phyloP scores from a whole-genome alignment of 1,140 invertebrate species.

The Penaeus japonicus region DNA sequence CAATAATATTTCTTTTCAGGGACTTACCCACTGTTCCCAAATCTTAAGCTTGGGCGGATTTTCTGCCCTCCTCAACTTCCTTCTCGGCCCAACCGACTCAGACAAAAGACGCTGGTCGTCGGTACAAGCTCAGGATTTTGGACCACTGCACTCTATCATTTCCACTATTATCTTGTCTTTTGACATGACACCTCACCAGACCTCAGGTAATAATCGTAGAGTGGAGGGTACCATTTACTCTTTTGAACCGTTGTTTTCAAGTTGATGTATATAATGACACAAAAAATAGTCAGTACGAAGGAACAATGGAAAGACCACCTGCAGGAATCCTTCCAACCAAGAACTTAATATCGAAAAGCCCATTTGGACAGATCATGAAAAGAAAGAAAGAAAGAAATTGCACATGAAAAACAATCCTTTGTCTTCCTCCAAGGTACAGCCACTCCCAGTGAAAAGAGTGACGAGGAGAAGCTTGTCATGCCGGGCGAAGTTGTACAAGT shows the following conservation, averaged over 20 bases:
- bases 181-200: constrained; percentile 37
- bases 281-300: too few relatives aligned
- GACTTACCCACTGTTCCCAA: constrained; percentile 65
- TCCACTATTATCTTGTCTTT: constrained; percentile 61
- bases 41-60: constrained; percentile 66
- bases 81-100: constrained; percentile 63
- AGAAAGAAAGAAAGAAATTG: too few relatives aligned
- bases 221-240: not conserved
- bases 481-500: constrained; percentile 39
- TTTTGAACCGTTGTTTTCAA: too few relatives aligned
- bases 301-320: too few relatives aligned
- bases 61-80: constrained; percentile 64
- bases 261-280: too few relatives aligned
- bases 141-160: constrained; percentile 64
- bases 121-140: constrained; percentile 66
- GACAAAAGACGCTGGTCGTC: constrained; percentile 64
- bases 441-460: not conserved
- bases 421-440: too few relatives aligned
- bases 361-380: too few relatives aligned
- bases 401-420: too few relatives aligned
- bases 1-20: constrained; percentile 62
- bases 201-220: not conserved
- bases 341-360: too few relatives aligned
- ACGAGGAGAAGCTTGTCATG: constrained; percentile 17
- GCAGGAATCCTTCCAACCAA: too few relatives aligned